phyloP scores from a whole-genome alignment of 2,888 invertebrate species.

The Bugula neritina region DNA sequence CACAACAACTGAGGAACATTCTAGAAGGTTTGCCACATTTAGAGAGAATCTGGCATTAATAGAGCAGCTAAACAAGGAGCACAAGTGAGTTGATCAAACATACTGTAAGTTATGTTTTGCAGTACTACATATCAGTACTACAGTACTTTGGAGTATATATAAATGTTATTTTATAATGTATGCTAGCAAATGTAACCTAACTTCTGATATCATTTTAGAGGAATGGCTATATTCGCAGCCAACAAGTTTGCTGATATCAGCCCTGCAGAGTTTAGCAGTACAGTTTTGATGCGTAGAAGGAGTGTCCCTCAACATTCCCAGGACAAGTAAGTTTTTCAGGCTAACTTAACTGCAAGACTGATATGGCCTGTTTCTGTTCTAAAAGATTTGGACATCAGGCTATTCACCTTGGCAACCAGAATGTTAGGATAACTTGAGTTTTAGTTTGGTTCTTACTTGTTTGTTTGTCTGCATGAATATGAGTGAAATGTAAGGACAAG shows the following conservation, averaged over 20 bases:
- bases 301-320: constrained; percentile 26
- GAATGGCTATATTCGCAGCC: constrained; percentile 36
- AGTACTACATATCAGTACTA: background rate
- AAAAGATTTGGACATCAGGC: too few relatives aligned
- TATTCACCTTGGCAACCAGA: too few relatives aligned
- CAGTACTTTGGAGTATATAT: too few relatives aligned
- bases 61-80: constrained; percentile 28
- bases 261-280: constrained; percentile 37
- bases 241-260: constrained; percentile 44
- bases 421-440: too few relatives aligned
- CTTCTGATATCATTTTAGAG: too few relatives aligned
- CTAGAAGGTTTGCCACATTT: constrained; percentile 28
- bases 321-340: background rate
- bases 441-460: too few relatives aligned
- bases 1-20: constrained; percentile 16
- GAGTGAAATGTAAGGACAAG: too few relatives aligned
- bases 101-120: background rate
- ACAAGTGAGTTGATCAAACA: constrained; percentile 27
- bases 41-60: constrained; percentile 28
- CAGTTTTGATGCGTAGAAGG: constrained; percentile 35
- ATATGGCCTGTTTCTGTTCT: too few relatives aligned
- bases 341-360: too few relatives aligned
- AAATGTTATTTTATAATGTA: too few relatives aligned
- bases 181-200: too few relatives aligned
- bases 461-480: too few relatives aligned